A percentile compares a stretch with the other conserved stretches of the same genome.
Conservation (phyloP, 2,797 vertebrate species). For the Microchirus variegatus region DNA sequence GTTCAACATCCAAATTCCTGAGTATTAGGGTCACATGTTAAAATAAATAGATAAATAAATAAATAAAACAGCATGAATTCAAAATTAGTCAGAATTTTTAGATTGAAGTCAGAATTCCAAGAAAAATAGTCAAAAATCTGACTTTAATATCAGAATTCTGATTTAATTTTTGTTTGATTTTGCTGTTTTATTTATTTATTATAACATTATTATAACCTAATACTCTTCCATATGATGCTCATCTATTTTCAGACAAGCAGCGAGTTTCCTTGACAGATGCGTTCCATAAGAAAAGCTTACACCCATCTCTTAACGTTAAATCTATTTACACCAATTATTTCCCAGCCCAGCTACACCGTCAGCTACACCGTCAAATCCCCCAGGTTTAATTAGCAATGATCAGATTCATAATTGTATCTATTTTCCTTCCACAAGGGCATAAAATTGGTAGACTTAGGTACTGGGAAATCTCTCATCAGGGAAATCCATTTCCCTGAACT, state of each 20-base stretch:
- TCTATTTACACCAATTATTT: conserved; percentile 31
- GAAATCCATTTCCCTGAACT: conserved; percentile 68
- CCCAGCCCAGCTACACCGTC: conserved; percentile 56
- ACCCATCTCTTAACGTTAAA: conserved; percentile 8
- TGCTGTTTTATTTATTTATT: no score
- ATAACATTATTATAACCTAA: no score
- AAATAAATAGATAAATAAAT: no score
- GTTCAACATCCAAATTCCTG: no score
- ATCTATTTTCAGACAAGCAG: conserved; percentile 5
- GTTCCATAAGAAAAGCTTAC: conserved; percentile 11
- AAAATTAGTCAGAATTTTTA: no score
- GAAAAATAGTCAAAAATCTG: no score
- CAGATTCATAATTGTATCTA: conserved; percentile 77
- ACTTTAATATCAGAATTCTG: no score
- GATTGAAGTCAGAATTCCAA: no score
- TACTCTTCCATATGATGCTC: no score
- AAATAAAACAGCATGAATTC: no score
- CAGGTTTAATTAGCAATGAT: conserved; percentile 81
- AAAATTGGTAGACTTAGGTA: conserved; percentile 71
- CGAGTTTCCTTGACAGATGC: background rate
- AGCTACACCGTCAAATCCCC: conserved; percentile 62
- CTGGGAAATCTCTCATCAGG: conserved; percentile 60
- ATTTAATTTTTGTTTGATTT: no score
- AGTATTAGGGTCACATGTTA: no score
- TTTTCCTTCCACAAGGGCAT: conserved; percentile 69